Conservation (phyloP, 2,888 invertebrate species). For the Andrena hattorfiana region DNA sequence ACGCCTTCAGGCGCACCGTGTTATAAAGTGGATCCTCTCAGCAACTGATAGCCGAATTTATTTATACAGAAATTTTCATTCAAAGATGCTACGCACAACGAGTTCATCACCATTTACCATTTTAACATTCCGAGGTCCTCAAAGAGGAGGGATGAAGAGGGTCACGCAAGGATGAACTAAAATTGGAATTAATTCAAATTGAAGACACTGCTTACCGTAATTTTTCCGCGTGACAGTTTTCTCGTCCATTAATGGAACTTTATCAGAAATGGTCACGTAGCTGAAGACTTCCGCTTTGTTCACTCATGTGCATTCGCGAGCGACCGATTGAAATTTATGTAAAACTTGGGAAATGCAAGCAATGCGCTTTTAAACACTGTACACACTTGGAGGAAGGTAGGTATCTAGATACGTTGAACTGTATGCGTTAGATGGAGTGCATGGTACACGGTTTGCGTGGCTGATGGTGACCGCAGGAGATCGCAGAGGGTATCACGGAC, state of each 20-base stretch:
- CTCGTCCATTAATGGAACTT: constrained; percentile 42
- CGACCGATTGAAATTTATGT: not conserved
- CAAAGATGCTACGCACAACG: not conserved
- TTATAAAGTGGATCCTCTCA: constrained; percentile 8
- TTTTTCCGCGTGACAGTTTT: constrained; percentile 14
- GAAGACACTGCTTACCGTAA: constrained; percentile 27
- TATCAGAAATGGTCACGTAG: not conserved
- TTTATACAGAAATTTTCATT: not conserved
- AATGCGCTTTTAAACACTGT: constrained; percentile 3
- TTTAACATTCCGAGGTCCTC: too few relatives aligned
- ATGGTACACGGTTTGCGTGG: not conserved
- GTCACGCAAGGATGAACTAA: not conserved
- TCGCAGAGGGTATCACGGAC: constrained; percentile 57
- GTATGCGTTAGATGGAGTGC: not conserved
- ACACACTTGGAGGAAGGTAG: not conserved
- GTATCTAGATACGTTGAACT: constrained; percentile 24
- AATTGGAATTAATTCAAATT: not conserved
- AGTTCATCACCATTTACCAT: too few relatives aligned
- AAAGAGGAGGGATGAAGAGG: not conserved
- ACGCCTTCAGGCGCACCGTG: constrained; percentile 44
- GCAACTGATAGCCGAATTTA: constrained; percentile 3
- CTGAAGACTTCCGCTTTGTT: not conserved
- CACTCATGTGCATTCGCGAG: constrained; percentile 1
- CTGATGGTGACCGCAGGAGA: constrained; percentile 5
- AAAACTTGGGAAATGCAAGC: not conserved